These are phyloP conservation scores for Catharus ustulatus DNA, from an alignment of 2,797 vertebrate species.

Conservation along the genomic window DNA sequence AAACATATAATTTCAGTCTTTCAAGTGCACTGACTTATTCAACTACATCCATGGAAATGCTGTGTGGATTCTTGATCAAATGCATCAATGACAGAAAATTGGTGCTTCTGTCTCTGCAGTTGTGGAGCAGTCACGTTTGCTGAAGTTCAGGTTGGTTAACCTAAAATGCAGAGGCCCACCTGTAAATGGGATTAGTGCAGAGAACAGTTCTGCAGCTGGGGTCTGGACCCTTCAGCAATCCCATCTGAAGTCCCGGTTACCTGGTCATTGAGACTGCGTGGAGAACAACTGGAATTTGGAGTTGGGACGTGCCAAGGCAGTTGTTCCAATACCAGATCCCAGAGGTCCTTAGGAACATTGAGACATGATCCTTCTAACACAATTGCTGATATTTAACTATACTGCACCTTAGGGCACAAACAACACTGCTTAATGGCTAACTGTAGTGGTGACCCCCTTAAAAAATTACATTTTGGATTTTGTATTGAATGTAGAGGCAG, in stretches of 20 bases:
- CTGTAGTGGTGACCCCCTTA: background rate
- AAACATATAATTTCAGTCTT: background rate
- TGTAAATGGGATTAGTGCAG: background rate
- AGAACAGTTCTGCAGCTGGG: background rate
- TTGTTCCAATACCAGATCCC: background rate
- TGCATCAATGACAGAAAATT: background rate
- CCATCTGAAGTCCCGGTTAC: background rate
- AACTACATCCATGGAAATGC: background rate
- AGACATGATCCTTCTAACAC: background rate
- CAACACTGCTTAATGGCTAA: background rate
- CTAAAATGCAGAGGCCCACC: background rate
- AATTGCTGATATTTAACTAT: background rate
- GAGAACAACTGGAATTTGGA: background rate
- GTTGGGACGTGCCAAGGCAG: fast-evolving
- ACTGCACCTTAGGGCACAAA: background rate
- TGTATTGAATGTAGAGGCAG: background rate
- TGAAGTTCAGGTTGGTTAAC: background rate
- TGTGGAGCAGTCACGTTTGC: background rate
- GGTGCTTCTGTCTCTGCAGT: background rate
- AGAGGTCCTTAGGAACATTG: background rate
- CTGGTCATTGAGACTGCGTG: background rate
- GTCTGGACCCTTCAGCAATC: background rate
- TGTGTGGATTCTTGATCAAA: background rate
- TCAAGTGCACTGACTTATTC: background rate
- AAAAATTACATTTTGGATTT: background rate